Conservation (phyloP, 2,113 vertebrate species). For the Aldabrachelys gigantea region DNA sequence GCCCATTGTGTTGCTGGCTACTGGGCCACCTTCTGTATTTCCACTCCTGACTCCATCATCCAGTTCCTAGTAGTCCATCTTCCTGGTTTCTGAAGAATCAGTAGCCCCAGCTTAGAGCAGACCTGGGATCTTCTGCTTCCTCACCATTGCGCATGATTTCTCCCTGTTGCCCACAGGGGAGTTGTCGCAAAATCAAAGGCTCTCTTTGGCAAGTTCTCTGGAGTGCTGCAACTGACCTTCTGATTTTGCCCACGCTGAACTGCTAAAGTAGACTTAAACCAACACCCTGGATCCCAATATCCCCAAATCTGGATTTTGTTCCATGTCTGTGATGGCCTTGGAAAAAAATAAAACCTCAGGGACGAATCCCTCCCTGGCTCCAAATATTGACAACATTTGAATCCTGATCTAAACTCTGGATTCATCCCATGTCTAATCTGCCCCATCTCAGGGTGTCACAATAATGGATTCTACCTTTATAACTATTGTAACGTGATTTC, state of each 20-base stretch:
- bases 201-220: constrained; percentile 17
- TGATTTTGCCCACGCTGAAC: neutral
- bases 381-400: neutral
- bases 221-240: neutral
- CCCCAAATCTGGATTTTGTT: neutral
- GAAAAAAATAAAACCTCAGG: neutral
- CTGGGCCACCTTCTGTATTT: neutral
- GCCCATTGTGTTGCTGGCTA: fast-evolving
- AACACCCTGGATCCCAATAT: neutral
- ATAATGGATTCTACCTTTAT: neutral
- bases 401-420: neutral
- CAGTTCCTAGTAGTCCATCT: neutral
- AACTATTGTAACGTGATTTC: neutral
- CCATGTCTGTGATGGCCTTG: neutral
- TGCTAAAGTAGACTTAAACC: neutral
- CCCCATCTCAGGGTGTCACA: neutral
- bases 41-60: neutral
- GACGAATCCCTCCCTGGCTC: neutral
- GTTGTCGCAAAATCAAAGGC: neutral
- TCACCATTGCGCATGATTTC: neutral
- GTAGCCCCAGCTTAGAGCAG: neutral
- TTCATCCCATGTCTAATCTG: neutral
- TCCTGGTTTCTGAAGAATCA: neutral
- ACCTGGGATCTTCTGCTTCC: neutral
- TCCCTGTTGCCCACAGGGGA: neutral